These are phyloP conservation scores for Mnemiopsis leidyi DNA, from an alignment of 37 sponge, comb jelly and placozoan species.

Conservation along the genomic window DNA sequence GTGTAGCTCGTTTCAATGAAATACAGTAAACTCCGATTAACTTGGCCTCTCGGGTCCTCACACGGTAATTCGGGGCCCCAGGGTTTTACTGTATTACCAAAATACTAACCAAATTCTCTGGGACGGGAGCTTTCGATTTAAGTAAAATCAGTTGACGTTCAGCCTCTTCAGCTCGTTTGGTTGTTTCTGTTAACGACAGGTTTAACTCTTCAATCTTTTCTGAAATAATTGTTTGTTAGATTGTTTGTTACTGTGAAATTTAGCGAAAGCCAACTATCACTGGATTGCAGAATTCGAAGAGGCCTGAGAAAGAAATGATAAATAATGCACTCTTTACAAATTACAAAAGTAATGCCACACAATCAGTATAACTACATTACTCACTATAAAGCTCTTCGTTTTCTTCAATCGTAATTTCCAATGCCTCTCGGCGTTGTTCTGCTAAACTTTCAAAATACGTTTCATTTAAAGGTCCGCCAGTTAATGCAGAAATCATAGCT, in stretches of 20 bases:
- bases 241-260: background rate
- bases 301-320: too few relatives aligned
- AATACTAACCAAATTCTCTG: background rate
- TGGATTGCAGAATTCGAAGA: too few relatives aligned
- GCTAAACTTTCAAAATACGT: slow-evolving; percentile 56
- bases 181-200: slow-evolving; percentile 36
- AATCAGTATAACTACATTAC: too few relatives aligned
- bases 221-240: background rate
- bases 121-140: background rate
- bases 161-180: slow-evolving; percentile 55
- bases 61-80: too few relatives aligned
- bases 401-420: slow-evolving; percentile 38
- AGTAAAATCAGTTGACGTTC: background rate
- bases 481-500: slow-evolving; percentile 32
- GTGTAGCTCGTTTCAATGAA: too few relatives aligned
- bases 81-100: too few relatives aligned
- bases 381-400: slow-evolving; percentile 54
- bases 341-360: too few relatives aligned
- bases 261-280: too few relatives aligned
- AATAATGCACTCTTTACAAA: too few relatives aligned
- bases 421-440: slow-evolving; percentile 38
- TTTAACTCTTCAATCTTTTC: slow-evolving; percentile 54
- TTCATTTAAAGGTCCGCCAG: slow-evolving; percentile 60
- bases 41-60: too few relatives aligned
- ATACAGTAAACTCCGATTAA: too few relatives aligned